Conservation (phyloP, 2,888 invertebrate species). For the Alviniconcha strummeri region DNA sequence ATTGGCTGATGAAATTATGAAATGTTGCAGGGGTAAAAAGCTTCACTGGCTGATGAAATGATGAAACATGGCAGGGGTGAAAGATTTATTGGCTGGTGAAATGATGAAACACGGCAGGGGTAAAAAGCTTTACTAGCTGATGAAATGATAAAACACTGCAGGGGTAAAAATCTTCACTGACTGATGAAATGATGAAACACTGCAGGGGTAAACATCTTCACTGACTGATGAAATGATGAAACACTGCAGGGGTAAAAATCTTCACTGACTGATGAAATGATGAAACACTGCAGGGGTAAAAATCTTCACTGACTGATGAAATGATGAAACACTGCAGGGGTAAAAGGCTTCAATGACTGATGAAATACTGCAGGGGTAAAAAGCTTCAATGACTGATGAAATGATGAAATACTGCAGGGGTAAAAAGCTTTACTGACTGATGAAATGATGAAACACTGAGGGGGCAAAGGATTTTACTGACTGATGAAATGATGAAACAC, state of each 20-base stretch:
- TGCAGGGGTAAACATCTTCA: too few relatives aligned
- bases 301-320: background rate
- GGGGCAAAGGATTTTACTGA: background rate
- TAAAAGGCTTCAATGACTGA: background rate
- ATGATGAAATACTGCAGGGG: background rate
- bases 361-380: background rate
- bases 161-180: too few relatives aligned
- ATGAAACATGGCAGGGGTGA: background rate
- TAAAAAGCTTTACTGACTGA: background rate
- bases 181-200: too few relatives aligned
- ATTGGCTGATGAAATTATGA: background rate
- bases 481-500: background rate
- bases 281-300: background rate
- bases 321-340: background rate
- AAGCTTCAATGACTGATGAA: background rate
- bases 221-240: too few relatives aligned
- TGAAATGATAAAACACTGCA: too few relatives aligned
- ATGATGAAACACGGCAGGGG: background rate
- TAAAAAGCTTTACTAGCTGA: conserved; percentile 78
- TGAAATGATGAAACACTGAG: too few relatives aligned
- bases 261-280: too few relatives aligned
- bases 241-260: too few relatives aligned
- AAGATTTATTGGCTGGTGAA: background rate
- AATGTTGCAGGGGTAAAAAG: background rate
- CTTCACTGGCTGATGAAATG: background rate